These are phyloP conservation scores for Rhinichthys osculus DNA, from an alignment of 2,797 vertebrate genomes.

Conservation along the genomic window DNA sequence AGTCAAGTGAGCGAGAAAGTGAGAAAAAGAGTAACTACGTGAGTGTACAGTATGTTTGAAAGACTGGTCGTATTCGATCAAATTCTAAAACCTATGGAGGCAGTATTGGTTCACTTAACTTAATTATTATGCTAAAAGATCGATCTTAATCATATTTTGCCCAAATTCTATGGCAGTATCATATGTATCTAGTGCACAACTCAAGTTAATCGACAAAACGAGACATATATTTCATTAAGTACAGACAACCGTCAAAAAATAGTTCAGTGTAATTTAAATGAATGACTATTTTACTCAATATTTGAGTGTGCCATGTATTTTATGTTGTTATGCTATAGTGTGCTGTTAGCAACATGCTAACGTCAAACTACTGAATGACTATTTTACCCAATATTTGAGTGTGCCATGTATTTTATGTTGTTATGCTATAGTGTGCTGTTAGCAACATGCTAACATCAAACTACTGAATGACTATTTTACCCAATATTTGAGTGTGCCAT, in stretches of 20 bases:
- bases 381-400: not conserved
- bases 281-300: not conserved
- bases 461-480: not conserved
- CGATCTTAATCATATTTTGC: not conserved
- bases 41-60: not conserved
- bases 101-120: not conserved
- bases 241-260: not conserved
- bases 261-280: not conserved
- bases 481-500: too few relatives aligned
- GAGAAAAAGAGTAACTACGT: constrained; percentile 34
- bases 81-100: not conserved
- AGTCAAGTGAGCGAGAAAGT: constrained; percentile 25
- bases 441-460: not conserved
- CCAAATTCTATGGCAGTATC: not conserved
- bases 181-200: too few relatives aligned
- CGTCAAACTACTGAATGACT: not conserved
- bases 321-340: not conserved
- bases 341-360: not conserved
- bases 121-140: not conserved
- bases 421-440: not conserved
- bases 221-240: not conserved
- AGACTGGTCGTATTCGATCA: not conserved
- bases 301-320: not conserved
- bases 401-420: not conserved
- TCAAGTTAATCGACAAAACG: not conserved